Evolutionary conservation across 2,113 vertebrate species (phyloP), one percentile per base, ranked within the genome.

Genomic region (Azemiops feae): DNA sequence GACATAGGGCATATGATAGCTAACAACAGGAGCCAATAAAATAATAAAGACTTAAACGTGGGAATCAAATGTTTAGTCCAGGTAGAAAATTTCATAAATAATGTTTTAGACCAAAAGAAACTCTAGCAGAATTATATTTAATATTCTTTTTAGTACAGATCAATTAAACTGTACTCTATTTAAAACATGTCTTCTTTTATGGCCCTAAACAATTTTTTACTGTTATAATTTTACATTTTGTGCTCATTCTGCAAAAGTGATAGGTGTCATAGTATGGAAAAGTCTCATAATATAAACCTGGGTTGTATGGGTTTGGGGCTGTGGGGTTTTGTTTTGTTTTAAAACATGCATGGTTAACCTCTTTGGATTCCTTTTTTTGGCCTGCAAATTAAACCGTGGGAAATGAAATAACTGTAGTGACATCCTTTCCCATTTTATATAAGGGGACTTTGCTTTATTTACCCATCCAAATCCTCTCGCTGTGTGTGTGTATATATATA

Each of bases 41-140:
- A 52, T 16, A 69, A 23, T 27, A 6, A 88, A 88, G 45, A 34
- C 30, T 18, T 30, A 25, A 50, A 58, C 7, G 3, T 58, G 81
- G 30, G 20, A 64, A 25, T 92, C 20, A 39, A 6, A 39, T 60
- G 30, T 60, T 91, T 87, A n/a, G 30, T 18, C 23, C 34, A 1
- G 11, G 6, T 60, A 91, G 50, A 93, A 94, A 95, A 7, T 9
- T 87, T 95, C 91, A 86, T 2, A 22, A 7, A 52, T 47, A 81
- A 53, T 92, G 91, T 52, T 94, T 95, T 93, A 91, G 34, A 86
- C 39, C 93, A 58, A 95, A 95, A 53, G 25, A 47, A 92, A 0
- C 52, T 90, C 16, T 94, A 81, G 39, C 10, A 22, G 93, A 94
- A 94, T 60, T 60, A 92, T 45, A 57, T 54, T 27, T 39, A 92